Conservation (phyloP, 2,888 invertebrate species). For the Xylophagus ater region DNA sequence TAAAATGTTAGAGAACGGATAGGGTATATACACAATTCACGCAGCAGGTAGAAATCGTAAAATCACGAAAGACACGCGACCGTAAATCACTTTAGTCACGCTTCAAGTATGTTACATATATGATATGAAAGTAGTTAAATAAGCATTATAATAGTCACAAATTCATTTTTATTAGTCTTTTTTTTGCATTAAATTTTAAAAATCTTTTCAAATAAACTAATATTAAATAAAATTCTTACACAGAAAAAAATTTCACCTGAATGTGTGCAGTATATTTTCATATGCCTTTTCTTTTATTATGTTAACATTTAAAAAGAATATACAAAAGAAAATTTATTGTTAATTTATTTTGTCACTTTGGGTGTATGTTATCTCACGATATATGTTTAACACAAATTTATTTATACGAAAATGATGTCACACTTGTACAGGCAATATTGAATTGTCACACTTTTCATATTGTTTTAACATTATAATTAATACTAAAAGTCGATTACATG, state of each 20-base stretch:
- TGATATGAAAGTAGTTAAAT: conserved; percentile 8
- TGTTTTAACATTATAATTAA: too few relatives aligned
- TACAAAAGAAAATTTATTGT: conserved; percentile 1
- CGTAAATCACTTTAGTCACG: conserved; percentile 41
- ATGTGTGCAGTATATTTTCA: too few relatives aligned
- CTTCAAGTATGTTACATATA: conserved; percentile 22
- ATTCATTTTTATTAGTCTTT: too few relatives aligned
- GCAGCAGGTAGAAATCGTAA: conserved; percentile 15
- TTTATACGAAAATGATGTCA: not conserved
- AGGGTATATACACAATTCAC: conserved; percentile 4
- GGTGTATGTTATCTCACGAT: not conserved
- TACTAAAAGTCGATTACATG: not conserved
- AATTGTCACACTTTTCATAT: conserved; percentile 3
- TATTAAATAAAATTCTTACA: too few relatives aligned
- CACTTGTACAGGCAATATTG: not conserved
- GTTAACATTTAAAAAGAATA: not conserved
- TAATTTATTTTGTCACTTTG: not conserved
- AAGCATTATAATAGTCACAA: conserved; percentile 7
- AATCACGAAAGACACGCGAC: conserved; percentile 31
- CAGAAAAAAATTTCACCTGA: too few relatives aligned
- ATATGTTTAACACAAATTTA: not conserved
- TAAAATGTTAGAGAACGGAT: conserved; percentile 4
- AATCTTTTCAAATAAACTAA: too few relatives aligned
- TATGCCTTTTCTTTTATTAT: conserved; percentile 1
- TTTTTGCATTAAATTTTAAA: too few relatives aligned